A percentile compares a stretch with the other conserved stretches of the same genome.
Conservation (phyloP, 1,140 invertebrate species). For the Rhynchophorus ferrugineus region DNA sequence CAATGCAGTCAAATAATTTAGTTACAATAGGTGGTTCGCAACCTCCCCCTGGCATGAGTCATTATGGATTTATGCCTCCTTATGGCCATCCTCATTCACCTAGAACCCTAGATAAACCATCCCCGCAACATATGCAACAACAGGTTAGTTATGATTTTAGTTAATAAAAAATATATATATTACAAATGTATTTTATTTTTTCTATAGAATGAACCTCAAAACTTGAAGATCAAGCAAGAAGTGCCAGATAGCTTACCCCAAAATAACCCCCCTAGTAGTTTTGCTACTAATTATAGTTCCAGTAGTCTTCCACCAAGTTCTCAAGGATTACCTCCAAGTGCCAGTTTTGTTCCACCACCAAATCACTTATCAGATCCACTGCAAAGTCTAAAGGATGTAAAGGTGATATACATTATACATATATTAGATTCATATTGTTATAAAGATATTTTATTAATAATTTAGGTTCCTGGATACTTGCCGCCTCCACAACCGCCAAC, state of each 20-base stretch:
- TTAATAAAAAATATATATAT: background rate
- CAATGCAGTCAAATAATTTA: slow-evolving; percentile 47
- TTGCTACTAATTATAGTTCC: slow-evolving; percentile 4
- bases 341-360: slow-evolving; percentile 23
- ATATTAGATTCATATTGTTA: background rate
- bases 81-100: slow-evolving; percentile 29
- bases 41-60: slow-evolving; percentile 33
- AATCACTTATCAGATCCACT: slow-evolving; percentile 51
- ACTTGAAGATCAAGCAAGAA: slow-evolving; percentile 74
- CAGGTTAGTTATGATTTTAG: slow-evolving; percentile 20
- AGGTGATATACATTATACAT: slow-evolving; percentile 44
- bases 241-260: slow-evolving; percentile 42
- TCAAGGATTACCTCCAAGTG: slow-evolving; percentile 18
- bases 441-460: background rate
- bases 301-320: slow-evolving; percentile 14
- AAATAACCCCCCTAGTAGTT: slow-evolving; percentile 3
- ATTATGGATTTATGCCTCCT: slow-evolving; percentile 47
- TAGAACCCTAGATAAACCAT: slow-evolving; percentile 24
- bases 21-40: slow-evolving; percentile 48
- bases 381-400: slow-evolving; percentile 71
- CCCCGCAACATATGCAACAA: slow-evolving; percentile 46
- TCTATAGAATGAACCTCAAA: slow-evolving; percentile 55
- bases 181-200: background rate
- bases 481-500: slow-evolving; percentile 27
- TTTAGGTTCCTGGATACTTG: slow-evolving; percentile 55